phyloP scores from a whole-genome alignment of 2,113 vertebrate species.

The Taxidea taxus region DNA sequence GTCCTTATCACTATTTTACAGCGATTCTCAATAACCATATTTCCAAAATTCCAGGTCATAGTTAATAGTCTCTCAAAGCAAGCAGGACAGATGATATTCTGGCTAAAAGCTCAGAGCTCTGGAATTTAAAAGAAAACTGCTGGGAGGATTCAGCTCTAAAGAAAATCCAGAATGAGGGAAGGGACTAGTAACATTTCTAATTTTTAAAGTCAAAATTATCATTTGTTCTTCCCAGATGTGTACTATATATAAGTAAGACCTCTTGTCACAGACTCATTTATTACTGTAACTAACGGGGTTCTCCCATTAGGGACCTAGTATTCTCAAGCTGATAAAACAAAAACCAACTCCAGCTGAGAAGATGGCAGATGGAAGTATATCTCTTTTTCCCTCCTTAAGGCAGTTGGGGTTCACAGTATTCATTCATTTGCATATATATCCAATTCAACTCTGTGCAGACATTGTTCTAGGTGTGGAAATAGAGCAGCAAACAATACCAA shows the following conservation, averaged over 20 bases:
- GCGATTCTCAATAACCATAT: slow-evolving; percentile 20
- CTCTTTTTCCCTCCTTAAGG: not conserved
- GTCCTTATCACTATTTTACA: slow-evolving; percentile 45
- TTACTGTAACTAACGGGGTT: not conserved
- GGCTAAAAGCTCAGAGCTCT: not conserved
- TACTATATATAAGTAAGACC: not conserved
- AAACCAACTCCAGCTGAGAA: not conserved
- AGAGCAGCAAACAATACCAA: not conserved
- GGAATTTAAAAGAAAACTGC: slow-evolving; percentile 37
- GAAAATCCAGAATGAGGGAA: slow-evolving; percentile 18
- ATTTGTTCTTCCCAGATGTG: slow-evolving; percentile 5
- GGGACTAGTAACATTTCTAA: not conserved
- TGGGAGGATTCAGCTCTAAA: not conserved
- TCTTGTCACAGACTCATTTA: not conserved
- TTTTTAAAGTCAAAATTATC: slow-evolving; percentile 45
- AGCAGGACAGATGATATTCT: slow-evolving; percentile 7
- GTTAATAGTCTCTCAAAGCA: slow-evolving; percentile 28
- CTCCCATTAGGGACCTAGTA: not conserved
- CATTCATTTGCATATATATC: not conserved
- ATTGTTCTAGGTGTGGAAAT: not conserved
- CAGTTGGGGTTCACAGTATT: not conserved
- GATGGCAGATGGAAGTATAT: not conserved
- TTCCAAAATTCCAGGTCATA: slow-evolving; percentile 38
- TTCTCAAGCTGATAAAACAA: not conserved
- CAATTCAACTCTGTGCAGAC: not conserved